A percentile compares a stretch with the other conserved stretches of the same genome.
Evolutionary conservation across 1,140 invertebrate species (phyloP).

Genomic region (Drosophila pandora): DNA sequence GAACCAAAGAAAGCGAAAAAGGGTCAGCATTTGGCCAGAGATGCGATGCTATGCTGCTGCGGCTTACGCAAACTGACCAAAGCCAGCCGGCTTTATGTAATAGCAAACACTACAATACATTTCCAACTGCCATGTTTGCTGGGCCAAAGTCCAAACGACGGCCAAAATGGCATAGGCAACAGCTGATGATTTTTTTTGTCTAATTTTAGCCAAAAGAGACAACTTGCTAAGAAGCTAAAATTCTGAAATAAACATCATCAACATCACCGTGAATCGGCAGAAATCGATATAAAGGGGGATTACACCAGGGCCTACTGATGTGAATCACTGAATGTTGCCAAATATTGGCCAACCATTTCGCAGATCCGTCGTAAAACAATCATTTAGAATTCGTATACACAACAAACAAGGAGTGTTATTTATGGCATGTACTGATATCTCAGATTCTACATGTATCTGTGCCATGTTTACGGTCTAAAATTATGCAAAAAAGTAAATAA

Average conservation of each 20-base stretch:
- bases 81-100: slow-evolving; percentile 63
- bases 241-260: slow-evolving; percentile 57
- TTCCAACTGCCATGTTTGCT: slow-evolving; percentile 53
- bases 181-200: neutral
- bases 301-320: slow-evolving; percentile 22
- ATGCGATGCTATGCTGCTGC: slow-evolving; percentile 31
- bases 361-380: slow-evolving; percentile 8
- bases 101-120: slow-evolving; percentile 45
- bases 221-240: slow-evolving; percentile 27
- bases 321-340: slow-evolving; percentile 27
- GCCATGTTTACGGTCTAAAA: too few species aligned
- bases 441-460: too few species aligned
- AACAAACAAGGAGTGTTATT: neutral
- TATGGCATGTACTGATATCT: too few species aligned
- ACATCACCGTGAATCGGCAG: slow-evolving; percentile 65
- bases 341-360: slow-evolving; percentile 21
- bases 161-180: neutral
- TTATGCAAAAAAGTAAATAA: too few species aligned
- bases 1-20: slow-evolving; percentile 80
- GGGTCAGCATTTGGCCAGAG: slow-evolving; percentile 57
- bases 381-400: slow-evolving; percentile 17
- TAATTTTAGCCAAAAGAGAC: slow-evolving; percentile 7
- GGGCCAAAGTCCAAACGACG: slow-evolving; percentile 57
- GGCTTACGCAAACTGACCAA: slow-evolving; percentile 65
- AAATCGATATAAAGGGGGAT: slow-evolving; percentile 34